phyloP scores from a whole-genome alignment of 2,797 vertebrate species.

The Channallabes apus region DNA sequence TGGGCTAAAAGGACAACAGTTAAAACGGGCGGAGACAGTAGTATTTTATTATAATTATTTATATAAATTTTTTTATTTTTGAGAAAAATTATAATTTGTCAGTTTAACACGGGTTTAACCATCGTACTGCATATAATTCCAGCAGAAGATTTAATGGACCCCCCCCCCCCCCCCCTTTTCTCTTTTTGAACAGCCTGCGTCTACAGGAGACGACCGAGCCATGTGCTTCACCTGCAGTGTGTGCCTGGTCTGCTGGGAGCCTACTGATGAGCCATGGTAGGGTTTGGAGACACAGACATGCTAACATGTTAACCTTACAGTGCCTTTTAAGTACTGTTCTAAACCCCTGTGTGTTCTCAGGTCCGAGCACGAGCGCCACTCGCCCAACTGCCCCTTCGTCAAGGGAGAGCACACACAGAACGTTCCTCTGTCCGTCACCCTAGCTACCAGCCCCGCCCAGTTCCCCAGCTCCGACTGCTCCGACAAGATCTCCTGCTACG shows the following conservation, averaged over 20 bases:
- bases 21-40: no score
- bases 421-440: slow-evolving; percentile 94
- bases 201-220: slow-evolving; percentile 96
- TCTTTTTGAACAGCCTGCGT: slow-evolving; percentile 81
- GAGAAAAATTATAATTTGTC: no score
- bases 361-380: slow-evolving; percentile 99
- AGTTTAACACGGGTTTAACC: no score
- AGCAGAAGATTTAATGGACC: neutral
- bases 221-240: slow-evolving; percentile 99
- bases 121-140: no score
- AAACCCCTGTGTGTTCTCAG: slow-evolving; percentile 63
- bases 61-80: no score
- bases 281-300: slow-evolving; percentile 17
- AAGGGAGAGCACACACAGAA: slow-evolving; percentile 99
- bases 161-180: no score
- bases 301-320: neutral
- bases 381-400: slow-evolving; percentile 98
- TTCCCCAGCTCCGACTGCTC: slow-evolving; percentile 90
- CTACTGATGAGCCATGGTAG: slow-evolving; percentile 98
- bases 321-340: no score
- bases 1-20: no score
- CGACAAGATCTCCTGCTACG: slow-evolving; percentile 94
- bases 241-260: slow-evolving; percentile 98
- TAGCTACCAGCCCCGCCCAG: slow-evolving; percentile 96
- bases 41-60: no score